Base-by-base conservation (phyloP, 2,113 vertebrate genomes). In the Rhinolophus ferrumequinum region DNA sequence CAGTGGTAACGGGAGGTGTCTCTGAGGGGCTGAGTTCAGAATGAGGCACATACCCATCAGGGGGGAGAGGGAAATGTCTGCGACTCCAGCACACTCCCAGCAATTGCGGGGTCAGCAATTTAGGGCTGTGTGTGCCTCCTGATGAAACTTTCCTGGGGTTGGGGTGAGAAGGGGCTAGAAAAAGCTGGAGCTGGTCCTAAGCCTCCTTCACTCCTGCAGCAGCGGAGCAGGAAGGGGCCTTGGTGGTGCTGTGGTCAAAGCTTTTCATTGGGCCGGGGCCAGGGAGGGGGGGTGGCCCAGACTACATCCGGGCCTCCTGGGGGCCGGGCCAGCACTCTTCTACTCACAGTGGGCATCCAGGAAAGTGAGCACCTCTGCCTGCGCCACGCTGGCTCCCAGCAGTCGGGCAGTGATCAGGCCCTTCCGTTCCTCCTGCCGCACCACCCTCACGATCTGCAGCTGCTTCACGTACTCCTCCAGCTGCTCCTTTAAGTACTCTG, bases 321-420 rank as follows among this genome's bases (percentile, higher is more conserved):
- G 60, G 24, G 35, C 41, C 54, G 21, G 64, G 35, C 28, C 0
- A 5, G 69, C 10, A 3, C 67, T 35, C 50, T 33, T 1, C 8
- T 92, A 98, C 99, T 99, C 97, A 99, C 99, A 99, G 98, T 99
- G 99, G 98, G 97, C 96, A 18, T 98, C 97, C 93, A 98, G 86
- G 98, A 99, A 99, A 76, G 99, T 99, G 81, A 99, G 99, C 90
- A 99, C 98, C 79, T 99, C 99, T 0, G 99, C 99, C 24, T 97
- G 98, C 6, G 99, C 99, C 56, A 99, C 96, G 7, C 96, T 97
- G 97, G 99, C 99, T 9, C 99, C 99, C 94, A 99, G 98, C 91
- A 99, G 98, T 84, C 99, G 98, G 0, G 99, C 99, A 0, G 99
- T 99, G 98, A 99, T 99, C 93, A 99, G 98, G n/a, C 99, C 99